Conservation (phyloP, 1,140 invertebrate species). For the Cydia pomonella region DNA sequence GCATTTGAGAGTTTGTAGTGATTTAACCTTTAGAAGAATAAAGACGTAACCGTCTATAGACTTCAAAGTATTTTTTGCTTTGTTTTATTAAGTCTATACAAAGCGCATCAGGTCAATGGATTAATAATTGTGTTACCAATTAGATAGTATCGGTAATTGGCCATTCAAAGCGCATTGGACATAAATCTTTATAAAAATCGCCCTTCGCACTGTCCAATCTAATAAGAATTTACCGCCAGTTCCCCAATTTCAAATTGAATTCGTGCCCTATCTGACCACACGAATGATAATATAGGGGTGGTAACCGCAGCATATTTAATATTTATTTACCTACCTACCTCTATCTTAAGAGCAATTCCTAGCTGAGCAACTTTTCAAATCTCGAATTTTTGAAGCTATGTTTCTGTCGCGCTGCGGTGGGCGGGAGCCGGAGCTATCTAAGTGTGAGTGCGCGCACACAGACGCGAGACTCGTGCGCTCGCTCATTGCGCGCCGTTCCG, state of each 20-base stretch:
- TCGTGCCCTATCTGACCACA: not conserved
- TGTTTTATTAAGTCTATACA: not conserved
- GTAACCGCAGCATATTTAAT: not conserved
- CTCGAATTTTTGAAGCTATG: too few species aligned
- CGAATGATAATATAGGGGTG: not conserved
- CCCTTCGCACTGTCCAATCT: constrained; percentile 11
- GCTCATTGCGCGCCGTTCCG: too few species aligned
- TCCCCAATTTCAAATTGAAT: not conserved
- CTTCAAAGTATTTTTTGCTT: not conserved
- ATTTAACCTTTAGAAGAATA: not conserved
- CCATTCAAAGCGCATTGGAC: constrained; percentile 10
- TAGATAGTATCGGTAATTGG: constrained; percentile 33
- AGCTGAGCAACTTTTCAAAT: too few species aligned
- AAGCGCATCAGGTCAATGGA: constrained; percentile 51
- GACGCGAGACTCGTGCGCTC: too few species aligned
- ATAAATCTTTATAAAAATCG: constrained; percentile 27
- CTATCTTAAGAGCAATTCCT: too few species aligned
- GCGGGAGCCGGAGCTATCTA: too few species aligned
- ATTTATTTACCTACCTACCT: not conserved
- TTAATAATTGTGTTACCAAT: constrained; percentile 52
- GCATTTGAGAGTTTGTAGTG: not conserved
- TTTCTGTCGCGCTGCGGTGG: too few species aligned
- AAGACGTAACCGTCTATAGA: not conserved
- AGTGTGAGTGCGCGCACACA: too few species aligned
- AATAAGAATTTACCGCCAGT: not conserved